Base-by-base conservation (phyloP, 2,113 vertebrate species). In the Labeo rohita region DNA sequence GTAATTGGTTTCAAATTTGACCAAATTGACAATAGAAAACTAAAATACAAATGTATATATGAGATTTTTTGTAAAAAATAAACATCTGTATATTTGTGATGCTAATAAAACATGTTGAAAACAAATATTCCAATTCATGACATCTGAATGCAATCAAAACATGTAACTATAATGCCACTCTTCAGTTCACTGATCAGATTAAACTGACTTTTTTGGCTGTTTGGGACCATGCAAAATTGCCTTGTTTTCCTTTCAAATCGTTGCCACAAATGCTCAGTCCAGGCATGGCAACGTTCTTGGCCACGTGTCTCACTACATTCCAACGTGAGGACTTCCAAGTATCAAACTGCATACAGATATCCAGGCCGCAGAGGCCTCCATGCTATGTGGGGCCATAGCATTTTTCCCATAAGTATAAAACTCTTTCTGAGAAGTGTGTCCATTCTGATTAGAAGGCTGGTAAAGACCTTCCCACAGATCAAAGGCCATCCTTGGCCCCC, bases 401-500 rank as follows among this genome's bases (percentile, higher is more conserved):
- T 82, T 84, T 89, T 91, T 85, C 82, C 68, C 75, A 68, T 34
- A 10, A 87, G 52, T 90, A 91, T 89, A 84, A 87, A 87, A 76
- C 70, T 90, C 91, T 93, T 87, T 95, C 92, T 86, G 88, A 91
- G 88, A 93, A 93, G 84, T 90, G 87, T 85, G 85, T 89, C 89
- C 86, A 84, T 86, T 84, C 86, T 87, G 84, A 92, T 89, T 91
- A 91, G 88, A 90, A 88, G 86, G 50, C 89, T 6, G 1, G 63
- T 34, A 87, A 73, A 81, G 65, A 80, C 91, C 89, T 39, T 87
- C 56, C 73, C 61, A 72, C 83, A 89, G 90, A 94, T 95, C 91
- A 94, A 93, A 94, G 87, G 73, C 87, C 87, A 90, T 89, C 93
- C 85, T 56, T 92, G 89, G 92, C 92, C 92, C 84, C 87, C 81